These are phyloP conservation scores for Neolamprologus caudopunctatus DNA, from an alignment of 2,113 vertebrate genomes.

Conservation along the genomic window DNA sequence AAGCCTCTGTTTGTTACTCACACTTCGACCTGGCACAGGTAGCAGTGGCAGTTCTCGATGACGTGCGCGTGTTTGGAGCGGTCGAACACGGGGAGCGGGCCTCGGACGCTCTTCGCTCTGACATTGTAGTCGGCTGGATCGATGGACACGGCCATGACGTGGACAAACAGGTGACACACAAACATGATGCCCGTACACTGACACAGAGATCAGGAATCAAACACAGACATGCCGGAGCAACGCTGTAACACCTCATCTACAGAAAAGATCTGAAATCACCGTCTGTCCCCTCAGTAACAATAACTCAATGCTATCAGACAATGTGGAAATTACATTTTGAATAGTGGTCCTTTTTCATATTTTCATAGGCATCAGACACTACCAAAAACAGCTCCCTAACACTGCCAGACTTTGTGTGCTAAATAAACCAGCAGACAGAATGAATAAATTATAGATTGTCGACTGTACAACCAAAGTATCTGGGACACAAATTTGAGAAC, in stretches of 20 bases:
- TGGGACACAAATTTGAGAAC: not conserved
- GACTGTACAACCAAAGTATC: not conserved
- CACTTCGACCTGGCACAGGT: constrained; percentile 94
- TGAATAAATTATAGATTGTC: not conserved
- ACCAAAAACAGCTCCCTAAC: not conserved
- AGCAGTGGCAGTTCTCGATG: constrained; percentile 96
- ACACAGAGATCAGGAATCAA: constrained; percentile 23
- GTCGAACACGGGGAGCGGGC: constrained; percentile 80
- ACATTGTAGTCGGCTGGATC: constrained; percentile 90
- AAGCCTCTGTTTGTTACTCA: constrained; percentile 66
- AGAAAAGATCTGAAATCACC: not conserved
- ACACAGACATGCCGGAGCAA: not conserved
- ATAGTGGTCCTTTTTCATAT: rapidly evolving
- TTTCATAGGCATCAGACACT: not conserved
- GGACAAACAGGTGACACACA: constrained; percentile 81
- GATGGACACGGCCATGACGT: constrained; percentile 85
- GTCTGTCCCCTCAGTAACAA: not conserved
- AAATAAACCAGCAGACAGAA: not conserved
- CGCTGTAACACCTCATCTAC: not conserved
- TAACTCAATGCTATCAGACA: not conserved
- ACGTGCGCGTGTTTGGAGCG: constrained; percentile 85
- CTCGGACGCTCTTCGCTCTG: constrained; percentile 75
- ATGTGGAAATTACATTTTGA: not conserved
- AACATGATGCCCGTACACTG: constrained; percentile 88
- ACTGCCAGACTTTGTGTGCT: not conserved